Evolutionary conservation across 1,140 invertebrate species (phyloP).

Genomic region (Ctenoplectra terminalis): DNA sequence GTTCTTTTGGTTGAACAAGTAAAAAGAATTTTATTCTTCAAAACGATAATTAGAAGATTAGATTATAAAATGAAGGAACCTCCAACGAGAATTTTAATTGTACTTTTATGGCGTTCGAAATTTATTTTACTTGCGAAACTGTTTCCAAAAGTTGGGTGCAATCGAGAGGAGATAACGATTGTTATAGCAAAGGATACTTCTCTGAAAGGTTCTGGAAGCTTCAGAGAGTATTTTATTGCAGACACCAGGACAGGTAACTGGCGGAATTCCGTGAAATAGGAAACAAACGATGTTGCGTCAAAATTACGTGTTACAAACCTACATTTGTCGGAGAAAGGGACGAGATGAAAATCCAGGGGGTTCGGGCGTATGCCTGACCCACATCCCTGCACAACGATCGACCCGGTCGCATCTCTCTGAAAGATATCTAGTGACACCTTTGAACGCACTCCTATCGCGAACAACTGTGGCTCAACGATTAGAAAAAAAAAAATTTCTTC

Average conservation of each 20-base stretch:
- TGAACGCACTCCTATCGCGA: background rate
- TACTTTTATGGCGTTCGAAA: background rate
- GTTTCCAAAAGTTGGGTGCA: background rate
- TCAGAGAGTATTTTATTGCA: background rate
- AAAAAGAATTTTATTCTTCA: background rate
- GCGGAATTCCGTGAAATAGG: background rate
- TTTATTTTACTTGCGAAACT: background rate
- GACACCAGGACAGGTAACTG: too few species aligned
- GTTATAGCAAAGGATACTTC: background rate
- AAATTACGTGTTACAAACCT: background rate
- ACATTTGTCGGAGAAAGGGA: slow-evolving; percentile 27
- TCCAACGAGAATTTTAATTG: background rate
- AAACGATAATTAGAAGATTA: background rate
- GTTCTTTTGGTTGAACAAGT: background rate
- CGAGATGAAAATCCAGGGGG: slow-evolving; percentile 66
- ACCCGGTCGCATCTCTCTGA: slow-evolving; percentile 48
- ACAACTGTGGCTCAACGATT: background rate
- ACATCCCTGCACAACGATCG: slow-evolving; percentile 74
- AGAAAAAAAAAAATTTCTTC: background rate
- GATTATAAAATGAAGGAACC: background rate
- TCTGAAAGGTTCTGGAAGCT: background rate
- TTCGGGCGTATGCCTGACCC: slow-evolving; percentile 75
- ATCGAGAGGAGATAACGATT: too few species aligned
- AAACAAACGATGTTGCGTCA: background rate
- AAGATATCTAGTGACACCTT: slow-evolving; percentile 46